These are phyloP conservation scores for Geopemphigus sp. DNA, from an alignment of 1,140 invertebrate genomes.

Conservation along the genomic window DNA sequence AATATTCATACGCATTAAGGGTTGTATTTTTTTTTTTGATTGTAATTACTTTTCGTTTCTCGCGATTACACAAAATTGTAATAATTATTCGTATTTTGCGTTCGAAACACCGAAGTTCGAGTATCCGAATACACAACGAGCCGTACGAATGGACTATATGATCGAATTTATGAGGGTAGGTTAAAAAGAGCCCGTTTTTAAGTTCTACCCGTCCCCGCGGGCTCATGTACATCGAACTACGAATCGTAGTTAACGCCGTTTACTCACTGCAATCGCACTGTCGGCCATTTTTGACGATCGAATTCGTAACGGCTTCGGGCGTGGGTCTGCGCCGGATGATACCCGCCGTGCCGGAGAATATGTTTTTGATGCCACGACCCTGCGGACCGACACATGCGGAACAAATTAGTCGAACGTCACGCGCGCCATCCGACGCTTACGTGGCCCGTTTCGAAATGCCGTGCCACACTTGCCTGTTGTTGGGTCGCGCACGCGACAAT, in stretches of 20 bases:
- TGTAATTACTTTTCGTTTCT: no score
- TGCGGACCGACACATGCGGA: background rate
- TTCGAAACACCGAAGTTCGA: background rate
- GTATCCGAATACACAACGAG: background rate
- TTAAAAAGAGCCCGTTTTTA: no score
- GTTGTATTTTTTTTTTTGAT: no score
- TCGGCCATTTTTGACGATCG: background rate
- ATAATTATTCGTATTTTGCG: no score
- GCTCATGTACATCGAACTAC: no score
- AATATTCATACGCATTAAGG: no score
- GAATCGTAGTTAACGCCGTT: background rate
- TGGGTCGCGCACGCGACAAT: background rate
- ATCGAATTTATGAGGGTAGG: no score
- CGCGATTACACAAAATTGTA: no score
- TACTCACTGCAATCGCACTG: slow-evolving; percentile 38
- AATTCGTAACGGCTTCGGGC: background rate
- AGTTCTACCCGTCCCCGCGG: no score
- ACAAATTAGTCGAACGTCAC: background rate
- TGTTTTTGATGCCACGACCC: background rate
- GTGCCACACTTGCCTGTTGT: slow-evolving; percentile 21
- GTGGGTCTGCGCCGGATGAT: slow-evolving; percentile 19
- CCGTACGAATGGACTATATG: no score
- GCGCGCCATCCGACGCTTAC: no score
- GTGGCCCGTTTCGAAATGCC: no score
- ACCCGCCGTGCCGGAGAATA: background rate